Percentiles rank a stretch among this genome's conserved stretches.
Evolutionary conservation across 2,888 invertebrate genomes (phyloP).

Genomic region (Scelioninae gen. 2): DNA sequence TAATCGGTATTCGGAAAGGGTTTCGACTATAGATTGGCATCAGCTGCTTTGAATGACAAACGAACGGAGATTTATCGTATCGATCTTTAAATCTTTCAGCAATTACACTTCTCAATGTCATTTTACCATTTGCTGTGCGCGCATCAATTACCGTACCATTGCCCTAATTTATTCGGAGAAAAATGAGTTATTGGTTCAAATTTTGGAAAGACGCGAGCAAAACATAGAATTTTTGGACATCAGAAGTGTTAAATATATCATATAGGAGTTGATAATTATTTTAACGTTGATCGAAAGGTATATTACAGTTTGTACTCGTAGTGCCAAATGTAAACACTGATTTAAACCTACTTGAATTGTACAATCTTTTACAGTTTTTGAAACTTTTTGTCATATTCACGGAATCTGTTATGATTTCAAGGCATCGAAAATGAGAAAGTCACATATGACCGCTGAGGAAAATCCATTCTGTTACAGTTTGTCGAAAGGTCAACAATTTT

Average conservation of each 20-base stretch:
- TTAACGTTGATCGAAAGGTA: no score
- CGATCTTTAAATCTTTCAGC: not conserved
- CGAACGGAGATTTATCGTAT: slow-evolving; percentile 1
- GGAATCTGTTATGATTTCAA: not conserved
- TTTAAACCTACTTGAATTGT: no score
- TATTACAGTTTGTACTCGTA: no score
- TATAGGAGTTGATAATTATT: no score
- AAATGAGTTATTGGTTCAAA: no score
- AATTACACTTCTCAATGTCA: slow-evolving; percentile 2
- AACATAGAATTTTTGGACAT: not conserved
- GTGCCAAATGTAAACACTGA: no score
- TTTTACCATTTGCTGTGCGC: not conserved
- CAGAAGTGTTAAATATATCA: no score
- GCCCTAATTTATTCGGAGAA: no score
- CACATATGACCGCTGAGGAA: slow-evolving; percentile 6
- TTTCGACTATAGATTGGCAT: slow-evolving; percentile 17
- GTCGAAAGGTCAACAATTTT: not conserved
- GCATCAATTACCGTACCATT: no score
- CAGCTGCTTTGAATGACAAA: slow-evolving; percentile 1
- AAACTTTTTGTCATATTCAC: not conserved
- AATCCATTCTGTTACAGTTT: slow-evolving; percentile 2
- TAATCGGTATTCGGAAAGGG: slow-evolving; percentile 30
- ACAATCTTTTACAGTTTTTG: not conserved
- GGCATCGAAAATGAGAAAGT: slow-evolving; percentile 10
- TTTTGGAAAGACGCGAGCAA: no score